Conservation (phyloP, 2,113 vertebrate species). For the Xiphias gladius region DNA sequence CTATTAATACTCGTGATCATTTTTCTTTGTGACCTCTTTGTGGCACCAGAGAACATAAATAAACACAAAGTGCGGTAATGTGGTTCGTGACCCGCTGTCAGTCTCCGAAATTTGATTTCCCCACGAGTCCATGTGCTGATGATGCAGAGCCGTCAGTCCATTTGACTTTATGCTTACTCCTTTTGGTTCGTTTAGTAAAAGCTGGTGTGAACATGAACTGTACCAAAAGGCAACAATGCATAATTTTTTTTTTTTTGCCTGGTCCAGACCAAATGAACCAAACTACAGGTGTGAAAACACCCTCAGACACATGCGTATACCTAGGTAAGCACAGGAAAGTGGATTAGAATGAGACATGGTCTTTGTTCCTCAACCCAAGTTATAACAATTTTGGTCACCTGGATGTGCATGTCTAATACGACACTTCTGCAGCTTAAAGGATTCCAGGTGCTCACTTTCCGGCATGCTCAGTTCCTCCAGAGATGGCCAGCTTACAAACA, state of each 20-base stretch:
- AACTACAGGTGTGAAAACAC: not conserved
- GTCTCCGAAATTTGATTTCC: not conserved
- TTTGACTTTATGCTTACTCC: not conserved
- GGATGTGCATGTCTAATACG: not conserved
- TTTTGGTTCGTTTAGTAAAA: not conserved
- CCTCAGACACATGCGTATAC: not conserved
- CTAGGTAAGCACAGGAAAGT: not conserved
- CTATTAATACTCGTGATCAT: not conserved
- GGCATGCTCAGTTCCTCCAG: conserved; percentile 9
- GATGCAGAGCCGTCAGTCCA: not conserved
- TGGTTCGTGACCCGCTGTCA: too few species aligned
- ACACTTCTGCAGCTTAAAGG: not conserved
- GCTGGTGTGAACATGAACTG: not conserved
- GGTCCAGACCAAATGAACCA: not conserved
- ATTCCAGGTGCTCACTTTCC: conserved; percentile 14
- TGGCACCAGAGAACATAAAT: not conserved
- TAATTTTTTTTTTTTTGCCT: not conserved
- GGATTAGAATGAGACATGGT: not conserved
- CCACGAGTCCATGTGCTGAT: not conserved
- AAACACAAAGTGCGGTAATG: not conserved
- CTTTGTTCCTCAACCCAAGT: not conserved
- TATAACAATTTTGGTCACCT: not conserved
- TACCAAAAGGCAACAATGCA: not conserved
- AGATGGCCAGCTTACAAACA: conserved; percentile 12
- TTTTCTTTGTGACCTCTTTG: not conserved